phyloP scores from a whole-genome alignment of 1,140 invertebrate species.

The Calliphora vicina region DNA sequence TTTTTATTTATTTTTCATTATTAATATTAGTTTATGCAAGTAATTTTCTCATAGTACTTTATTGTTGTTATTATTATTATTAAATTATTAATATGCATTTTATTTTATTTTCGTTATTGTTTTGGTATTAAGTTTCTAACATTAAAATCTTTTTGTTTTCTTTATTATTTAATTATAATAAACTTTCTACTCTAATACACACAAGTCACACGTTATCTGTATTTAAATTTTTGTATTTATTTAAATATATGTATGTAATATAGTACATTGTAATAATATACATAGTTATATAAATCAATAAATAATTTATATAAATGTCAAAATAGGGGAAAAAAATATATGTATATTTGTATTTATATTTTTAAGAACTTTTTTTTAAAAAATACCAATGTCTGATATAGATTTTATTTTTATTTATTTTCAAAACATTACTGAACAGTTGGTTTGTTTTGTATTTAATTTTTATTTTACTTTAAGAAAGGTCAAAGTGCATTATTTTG shows the following conservation, averaged over 20 bases:
- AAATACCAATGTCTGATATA: background rate
- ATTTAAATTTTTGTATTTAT: background rate
- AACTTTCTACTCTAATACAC: background rate
- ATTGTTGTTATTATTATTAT: background rate
- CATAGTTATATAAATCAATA: background rate
- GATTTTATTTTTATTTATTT: background rate
- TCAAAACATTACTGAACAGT: too few species aligned
- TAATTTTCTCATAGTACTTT: background rate
- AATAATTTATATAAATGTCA: background rate
- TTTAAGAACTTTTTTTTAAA: background rate
- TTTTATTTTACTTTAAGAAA: too few species aligned
- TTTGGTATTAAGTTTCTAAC: conserved; percentile 42
- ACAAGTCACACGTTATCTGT: background rate
- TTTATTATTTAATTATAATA: conserved; percentile 39
- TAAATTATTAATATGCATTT: background rate
- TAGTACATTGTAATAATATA: too few species aligned
- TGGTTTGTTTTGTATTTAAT: too few species aligned
- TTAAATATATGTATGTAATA: too few species aligned
- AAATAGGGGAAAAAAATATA: background rate
- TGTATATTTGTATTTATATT: background rate
- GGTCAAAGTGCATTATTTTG: too few species aligned
- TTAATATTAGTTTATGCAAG: background rate
- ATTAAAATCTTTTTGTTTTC: conserved; percentile 46
- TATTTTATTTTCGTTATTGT: background rate
- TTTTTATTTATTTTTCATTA: conserved; percentile 13